phyloP scores from a whole-genome alignment of 1,140 invertebrate genomes.

The Meloidogyne hapla region DNA sequence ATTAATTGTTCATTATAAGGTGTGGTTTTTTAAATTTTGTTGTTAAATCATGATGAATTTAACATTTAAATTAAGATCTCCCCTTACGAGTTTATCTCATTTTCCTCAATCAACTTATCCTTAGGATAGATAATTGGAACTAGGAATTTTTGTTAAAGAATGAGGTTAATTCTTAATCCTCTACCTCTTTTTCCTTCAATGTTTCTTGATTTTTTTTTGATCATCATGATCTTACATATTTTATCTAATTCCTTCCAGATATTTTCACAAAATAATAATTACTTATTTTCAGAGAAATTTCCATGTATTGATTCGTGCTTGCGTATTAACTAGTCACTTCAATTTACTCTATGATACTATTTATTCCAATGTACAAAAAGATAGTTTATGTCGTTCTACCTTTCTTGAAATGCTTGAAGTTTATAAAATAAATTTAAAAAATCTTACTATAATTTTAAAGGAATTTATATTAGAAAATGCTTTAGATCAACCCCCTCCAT shows the following conservation, averaged over 20 bases:
- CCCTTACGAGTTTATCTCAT: no score
- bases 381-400: constrained; percentile 65
- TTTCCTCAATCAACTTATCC: no score
- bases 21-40: constrained; percentile 4
- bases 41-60: no score
- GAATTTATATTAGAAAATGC: constrained; percentile 68
- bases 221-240: no score
- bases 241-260: no score
- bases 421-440: neutral
- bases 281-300: constrained; percentile 47
- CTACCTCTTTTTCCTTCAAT: no score
- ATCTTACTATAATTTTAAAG: constrained; percentile 55
- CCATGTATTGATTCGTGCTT: constrained; percentile 46
- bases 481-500: constrained; percentile 68
- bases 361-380: constrained; percentile 60
- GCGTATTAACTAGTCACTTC: constrained; percentile 44
- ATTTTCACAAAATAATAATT: neutral
- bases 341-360: constrained; percentile 45
- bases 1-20: constrained; percentile 50
- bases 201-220: no score
- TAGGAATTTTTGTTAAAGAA: no score
- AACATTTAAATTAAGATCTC: no score
- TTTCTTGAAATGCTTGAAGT: constrained; percentile 68
- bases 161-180: no score
- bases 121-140: no score